Base-by-base conservation (phyloP, 2,113 vertebrate genomes). In the Chaetorhynchus papuensis region DNA sequence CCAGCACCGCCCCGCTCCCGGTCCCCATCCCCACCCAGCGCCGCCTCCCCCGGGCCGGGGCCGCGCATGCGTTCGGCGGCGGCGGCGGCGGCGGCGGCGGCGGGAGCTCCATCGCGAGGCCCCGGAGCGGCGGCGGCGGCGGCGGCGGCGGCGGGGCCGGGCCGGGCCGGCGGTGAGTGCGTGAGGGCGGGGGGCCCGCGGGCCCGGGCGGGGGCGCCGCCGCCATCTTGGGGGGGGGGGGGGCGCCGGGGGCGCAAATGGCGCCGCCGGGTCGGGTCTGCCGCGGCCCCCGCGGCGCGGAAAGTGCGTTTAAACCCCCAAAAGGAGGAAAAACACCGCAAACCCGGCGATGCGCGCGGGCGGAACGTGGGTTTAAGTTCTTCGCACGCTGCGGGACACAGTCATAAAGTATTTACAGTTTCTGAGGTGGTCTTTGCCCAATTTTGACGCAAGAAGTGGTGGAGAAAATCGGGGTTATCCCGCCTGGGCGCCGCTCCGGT, bases 241-340 rank as follows among this genome's bases (percentile, higher is more conserved):
- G n/a, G 56, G 81, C 42, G 77, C 37, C 9, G 23, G 28, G 56
- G 39, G 57, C 65, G 24, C 56, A 41, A 47, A 52, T 75, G 89
- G 84, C 85, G 76, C 24, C 44, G 33, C 5, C 1, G 70, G 27
- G 37, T 4, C 13, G 49, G 52, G 41, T 8, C 39, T 27, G 50
- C 2, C 1, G 42, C 37, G 26, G 60, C 21, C 41, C 35, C 21
- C 8, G 21, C 26, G 41, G 72, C 17, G 44, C 5, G 14, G 14
- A 44, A 54, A 64, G 59, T 14, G 87, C 15, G 0, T 47, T 42
- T 6, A 28, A 78, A 28, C 1, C 50, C 0, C 17, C 9, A 0
- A 0, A 1, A 7, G 26, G 54, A 65, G 33, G 19, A 15, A 22
- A 52, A 18, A 0, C 35, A 0, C 37, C 12, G 0, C 18, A 2